Conservation (phyloP, 2,113 vertebrate genomes). For the Oreotrochilus melanogaster region DNA sequence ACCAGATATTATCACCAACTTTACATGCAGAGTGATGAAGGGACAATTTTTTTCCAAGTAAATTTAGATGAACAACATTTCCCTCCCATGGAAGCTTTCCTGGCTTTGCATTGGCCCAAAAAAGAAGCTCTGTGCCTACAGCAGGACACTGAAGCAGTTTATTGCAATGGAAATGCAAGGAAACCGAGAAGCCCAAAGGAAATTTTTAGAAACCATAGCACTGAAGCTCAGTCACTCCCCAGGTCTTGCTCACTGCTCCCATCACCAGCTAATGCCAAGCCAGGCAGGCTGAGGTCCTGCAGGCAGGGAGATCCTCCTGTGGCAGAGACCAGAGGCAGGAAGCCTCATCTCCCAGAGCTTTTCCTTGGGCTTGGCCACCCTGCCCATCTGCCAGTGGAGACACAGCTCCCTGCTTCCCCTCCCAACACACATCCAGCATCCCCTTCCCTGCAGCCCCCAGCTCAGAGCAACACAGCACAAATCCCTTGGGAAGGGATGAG, state of each 20-base stretch:
- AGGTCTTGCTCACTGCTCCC: background rate
- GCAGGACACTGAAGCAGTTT: background rate
- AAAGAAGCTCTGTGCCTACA: background rate
- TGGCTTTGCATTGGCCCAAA: fast-evolving
- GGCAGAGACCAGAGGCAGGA: background rate
- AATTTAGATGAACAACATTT: background rate
- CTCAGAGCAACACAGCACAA: background rate
- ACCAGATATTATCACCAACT: background rate
- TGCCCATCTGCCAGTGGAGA: fast-evolving
- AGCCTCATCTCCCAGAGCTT: background rate
- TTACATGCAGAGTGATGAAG: background rate
- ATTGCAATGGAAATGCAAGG: background rate
- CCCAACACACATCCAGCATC: background rate
- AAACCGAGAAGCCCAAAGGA: background rate
- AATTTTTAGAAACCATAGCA: background rate
- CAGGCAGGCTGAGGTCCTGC: background rate
- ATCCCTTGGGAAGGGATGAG: background rate
- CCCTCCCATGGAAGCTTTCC: background rate
- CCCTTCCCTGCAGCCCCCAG: background rate
- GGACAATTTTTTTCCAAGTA: background rate
- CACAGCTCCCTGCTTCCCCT: fast-evolving
- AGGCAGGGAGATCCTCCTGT: background rate
- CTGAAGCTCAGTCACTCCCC: background rate
- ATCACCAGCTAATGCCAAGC: background rate
- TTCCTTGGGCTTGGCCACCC: background rate